phyloP scores from a whole-genome alignment of 2,888 invertebrate genomes.

The Caenorhabditis japonica region DNA sequence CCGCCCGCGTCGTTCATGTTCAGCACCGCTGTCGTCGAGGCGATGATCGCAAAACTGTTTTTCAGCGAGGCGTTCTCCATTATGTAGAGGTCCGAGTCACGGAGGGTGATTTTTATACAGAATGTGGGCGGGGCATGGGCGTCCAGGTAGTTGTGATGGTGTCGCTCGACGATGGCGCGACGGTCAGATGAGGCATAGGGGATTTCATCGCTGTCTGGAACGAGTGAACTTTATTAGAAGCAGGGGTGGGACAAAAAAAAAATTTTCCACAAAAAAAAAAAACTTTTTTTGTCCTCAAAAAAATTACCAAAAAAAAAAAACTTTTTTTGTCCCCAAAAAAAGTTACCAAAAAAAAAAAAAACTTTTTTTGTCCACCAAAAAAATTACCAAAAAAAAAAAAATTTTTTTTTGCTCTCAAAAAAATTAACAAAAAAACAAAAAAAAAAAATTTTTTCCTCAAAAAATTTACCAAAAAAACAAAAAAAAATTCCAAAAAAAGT shows the following conservation, averaged over 20 bases:
- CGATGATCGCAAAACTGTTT: conserved; percentile 93
- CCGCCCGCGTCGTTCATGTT: conserved; percentile 68
- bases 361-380: too few relatives aligned
- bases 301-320: too few relatives aligned
- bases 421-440: too few relatives aligned
- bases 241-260: neutral
- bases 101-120: conserved; percentile 58
- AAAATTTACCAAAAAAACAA: too few relatives aligned
- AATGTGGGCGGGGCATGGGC: conserved; percentile 31
- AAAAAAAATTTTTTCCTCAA: too few relatives aligned
- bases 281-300: neutral
- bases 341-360: too few relatives aligned
- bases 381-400: too few relatives aligned
- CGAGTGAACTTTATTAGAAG: neutral
- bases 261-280: too few relatives aligned
- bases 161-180: conserved; percentile 37
- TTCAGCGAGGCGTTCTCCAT: conserved; percentile 90
- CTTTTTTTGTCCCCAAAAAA: too few relatives aligned
- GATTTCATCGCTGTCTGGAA: conserved; percentile 42
- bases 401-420: too few relatives aligned
- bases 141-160: conserved; percentile 2
- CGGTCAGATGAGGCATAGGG: conserved; percentile 9
- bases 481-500: too few relatives aligned
- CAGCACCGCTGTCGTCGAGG: conserved; percentile 70
- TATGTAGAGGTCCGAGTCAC: conserved; percentile 93